Conservation (phyloP, 2,113 vertebrate genomes). For the Melanotaenia duboulayi region DNA sequence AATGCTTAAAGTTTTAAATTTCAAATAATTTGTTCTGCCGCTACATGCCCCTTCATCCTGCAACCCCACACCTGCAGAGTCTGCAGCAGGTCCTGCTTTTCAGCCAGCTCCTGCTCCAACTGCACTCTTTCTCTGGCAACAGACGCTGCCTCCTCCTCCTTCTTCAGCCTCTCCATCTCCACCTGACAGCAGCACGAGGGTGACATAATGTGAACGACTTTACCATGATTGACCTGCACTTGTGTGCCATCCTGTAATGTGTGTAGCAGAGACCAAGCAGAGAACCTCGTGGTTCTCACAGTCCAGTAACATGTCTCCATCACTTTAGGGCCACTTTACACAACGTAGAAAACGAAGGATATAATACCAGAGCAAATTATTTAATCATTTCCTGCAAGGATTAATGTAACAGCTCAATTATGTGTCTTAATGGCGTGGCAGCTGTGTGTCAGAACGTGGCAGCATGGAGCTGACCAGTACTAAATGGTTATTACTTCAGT, state of each 20-base stretch:
- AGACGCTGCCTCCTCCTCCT: slow-evolving; percentile 61
- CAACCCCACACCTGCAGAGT: slow-evolving; percentile 72
- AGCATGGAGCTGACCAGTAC: slow-evolving; percentile 49
- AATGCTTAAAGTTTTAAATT: not conserved
- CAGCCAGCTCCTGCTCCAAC: slow-evolving; percentile 71
- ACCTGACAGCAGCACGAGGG: slow-evolving; percentile 70
- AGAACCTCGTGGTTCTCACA: slow-evolving; percentile 40
- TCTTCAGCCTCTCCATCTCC: slow-evolving; percentile 76
- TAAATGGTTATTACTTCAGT: slow-evolving; percentile 60
- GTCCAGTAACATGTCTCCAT: slow-evolving; percentile 51
- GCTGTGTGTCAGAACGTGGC: slow-evolving; percentile 35
- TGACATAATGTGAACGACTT: slow-evolving; percentile 56
- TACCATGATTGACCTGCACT: slow-evolving; percentile 43
- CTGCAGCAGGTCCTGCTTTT: slow-evolving; percentile 69
- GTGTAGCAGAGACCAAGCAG: slow-evolving; percentile 51
- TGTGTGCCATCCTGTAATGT: slow-evolving; percentile 56
- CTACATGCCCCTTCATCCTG: not conserved
- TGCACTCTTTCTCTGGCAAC: slow-evolving; percentile 70
- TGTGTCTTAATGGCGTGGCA: slow-evolving; percentile 13
- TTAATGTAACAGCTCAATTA: slow-evolving; percentile 28
- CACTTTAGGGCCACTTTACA: slow-evolving; percentile 7
- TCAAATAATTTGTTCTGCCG: not conserved
- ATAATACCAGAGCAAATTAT: slow-evolving; percentile 8
- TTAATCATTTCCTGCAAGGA: slow-evolving; percentile 5
- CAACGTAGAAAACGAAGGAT: slow-evolving; percentile 17